Conservation (phyloP, 2,113 vertebrate species). For the Xerus inauris region DNA sequence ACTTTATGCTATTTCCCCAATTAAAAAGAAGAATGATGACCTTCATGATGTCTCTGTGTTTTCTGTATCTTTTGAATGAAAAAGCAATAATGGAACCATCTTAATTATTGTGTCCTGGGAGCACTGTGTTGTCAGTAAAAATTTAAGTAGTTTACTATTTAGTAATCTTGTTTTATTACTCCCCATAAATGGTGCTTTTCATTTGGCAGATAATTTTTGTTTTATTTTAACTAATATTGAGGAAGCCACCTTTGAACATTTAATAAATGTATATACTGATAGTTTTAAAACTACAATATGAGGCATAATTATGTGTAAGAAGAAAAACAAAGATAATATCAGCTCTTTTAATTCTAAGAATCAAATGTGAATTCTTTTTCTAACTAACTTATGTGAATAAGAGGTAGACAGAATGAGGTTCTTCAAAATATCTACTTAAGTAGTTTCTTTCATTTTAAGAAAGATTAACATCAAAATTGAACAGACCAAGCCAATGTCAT, state of each 20-base stretch:
- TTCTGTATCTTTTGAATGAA: slow-evolving; percentile 86
- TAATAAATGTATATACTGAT: slow-evolving; percentile 9
- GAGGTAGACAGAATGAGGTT: not conserved
- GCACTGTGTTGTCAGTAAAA: slow-evolving; percentile 50
- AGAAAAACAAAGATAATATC: slow-evolving; percentile 1
- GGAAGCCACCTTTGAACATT: slow-evolving; percentile 12
- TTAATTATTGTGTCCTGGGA: slow-evolving; percentile 78
- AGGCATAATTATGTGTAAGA: not conserved
- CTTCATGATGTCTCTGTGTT: slow-evolving; percentile 88
- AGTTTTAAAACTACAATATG: not conserved
- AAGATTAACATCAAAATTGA: not conserved
- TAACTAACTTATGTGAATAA: not conserved
- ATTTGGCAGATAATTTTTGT: not conserved
- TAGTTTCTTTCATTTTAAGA: not conserved
- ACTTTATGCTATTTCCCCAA: slow-evolving; percentile 85
- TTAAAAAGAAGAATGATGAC: slow-evolving; percentile 88
- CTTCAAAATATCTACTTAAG: not conserved
- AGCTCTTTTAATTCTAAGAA: slow-evolving; percentile 1
- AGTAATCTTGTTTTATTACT: slow-evolving; percentile 39
- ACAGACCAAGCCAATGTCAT: not conserved
- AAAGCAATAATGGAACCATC: slow-evolving; percentile 74
- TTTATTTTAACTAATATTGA: slow-evolving; percentile 32
- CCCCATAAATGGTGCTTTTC: slow-evolving; percentile 28
- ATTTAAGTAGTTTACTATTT: not conserved
- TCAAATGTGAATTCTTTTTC: not conserved